Base-by-base conservation (phyloP, 2,797 vertebrate species). In the Dermochelys coriacea region DNA sequence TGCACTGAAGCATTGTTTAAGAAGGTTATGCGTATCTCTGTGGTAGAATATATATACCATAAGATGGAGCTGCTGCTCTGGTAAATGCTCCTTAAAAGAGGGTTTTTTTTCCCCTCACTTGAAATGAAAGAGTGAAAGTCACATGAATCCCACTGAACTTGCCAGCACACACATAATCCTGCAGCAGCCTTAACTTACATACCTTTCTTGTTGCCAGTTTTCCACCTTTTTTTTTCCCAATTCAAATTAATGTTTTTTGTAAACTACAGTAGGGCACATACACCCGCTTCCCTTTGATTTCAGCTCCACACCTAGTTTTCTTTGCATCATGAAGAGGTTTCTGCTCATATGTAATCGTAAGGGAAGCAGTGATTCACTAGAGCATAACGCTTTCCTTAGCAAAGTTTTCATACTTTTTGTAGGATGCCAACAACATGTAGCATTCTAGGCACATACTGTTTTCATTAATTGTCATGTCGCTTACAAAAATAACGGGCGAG, bases 51-150 rank as follows among this genome's bases (percentile, higher is more conserved):
- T 89, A 82, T 59, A 75, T 95, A 41, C 85, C 91, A 94, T 94
- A 87, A 97, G 95, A 96, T 97, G 87, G 95, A 97, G 95, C 94
- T 97, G 95, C 95, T 90, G 78, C 90, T 97, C 96, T 97, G 91
- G 68, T 85, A 93, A 96, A 97, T 68, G 68, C 82, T 86, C 71
- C 50, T 93, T 87, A 79, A 61, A 78, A 29, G 86, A 37, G 93
- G 29, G 57, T 29, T 27, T 50, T 50, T 83, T 29, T 89, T 78
- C 31, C 41, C 5, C 51, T 94, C 90, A 79, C 64, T 59, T 95
- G 51, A 86, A 85, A 31, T 29, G 12, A 77, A 34, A 50, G 80
- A 86, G 86, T 80, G 82, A 91, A 87, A 97, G 84, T 92, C 93
- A 57, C 55, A 6, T 7, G 88, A 97, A 94, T 84, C 19, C 79